phyloP scores from a whole-genome alignment of 2,888 invertebrate species.

The Nephrotoma guestfalica region DNA sequence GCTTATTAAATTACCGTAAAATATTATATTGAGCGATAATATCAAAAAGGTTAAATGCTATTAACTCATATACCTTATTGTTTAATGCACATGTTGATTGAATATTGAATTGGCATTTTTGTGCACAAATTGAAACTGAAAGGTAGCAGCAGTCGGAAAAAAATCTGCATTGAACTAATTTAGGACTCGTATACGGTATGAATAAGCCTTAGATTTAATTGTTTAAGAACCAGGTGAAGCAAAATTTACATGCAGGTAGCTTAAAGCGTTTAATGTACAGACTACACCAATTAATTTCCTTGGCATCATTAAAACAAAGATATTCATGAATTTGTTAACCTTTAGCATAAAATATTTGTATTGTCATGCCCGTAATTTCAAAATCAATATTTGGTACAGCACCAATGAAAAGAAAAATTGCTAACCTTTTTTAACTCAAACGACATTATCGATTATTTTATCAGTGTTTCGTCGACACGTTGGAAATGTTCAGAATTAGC shows the following conservation, averaged over 20 bases:
- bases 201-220: not conserved
- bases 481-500: not conserved
- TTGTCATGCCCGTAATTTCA: not conserved
- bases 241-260: not conserved
- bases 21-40: not conserved
- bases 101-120: not conserved
- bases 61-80: not conserved
- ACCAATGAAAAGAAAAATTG: not conserved
- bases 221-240: not conserved
- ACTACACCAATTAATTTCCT: not conserved
- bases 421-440: not conserved
- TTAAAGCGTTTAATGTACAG: not conserved
- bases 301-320: not conserved
- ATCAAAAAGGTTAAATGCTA: not conserved
- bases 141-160: not conserved
- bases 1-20: not conserved
- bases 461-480: not conserved
- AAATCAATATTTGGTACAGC: not conserved
- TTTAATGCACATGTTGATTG: not conserved
- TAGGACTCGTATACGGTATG: not conserved
- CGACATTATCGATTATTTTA: not conserved
- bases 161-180: not conserved
- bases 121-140: not conserved
- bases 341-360: not conserved
- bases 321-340: not conserved